These are phyloP conservation scores for Syrmaticus mikado DNA, from an alignment of 2,113 vertebrate genomes.

Conservation along the genomic window DNA sequence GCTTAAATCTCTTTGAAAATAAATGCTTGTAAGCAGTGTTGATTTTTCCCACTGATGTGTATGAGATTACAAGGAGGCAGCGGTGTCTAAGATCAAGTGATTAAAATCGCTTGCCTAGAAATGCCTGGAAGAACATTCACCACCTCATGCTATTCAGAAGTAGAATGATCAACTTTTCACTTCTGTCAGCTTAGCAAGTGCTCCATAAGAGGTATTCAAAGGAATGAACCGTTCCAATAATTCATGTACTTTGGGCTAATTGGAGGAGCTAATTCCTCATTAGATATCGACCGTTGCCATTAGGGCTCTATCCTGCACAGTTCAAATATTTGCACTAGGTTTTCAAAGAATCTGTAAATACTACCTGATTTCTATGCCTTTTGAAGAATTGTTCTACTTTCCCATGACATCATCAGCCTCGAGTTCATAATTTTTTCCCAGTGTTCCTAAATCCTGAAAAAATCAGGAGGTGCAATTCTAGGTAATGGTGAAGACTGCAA, in stretches of 20 bases:
- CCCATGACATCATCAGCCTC: neutral
- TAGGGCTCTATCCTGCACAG: neutral
- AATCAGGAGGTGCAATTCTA: neutral
- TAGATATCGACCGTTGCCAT: neutral
- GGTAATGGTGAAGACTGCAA: neutral
- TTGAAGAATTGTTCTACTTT: neutral
- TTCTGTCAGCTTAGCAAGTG: neutral
- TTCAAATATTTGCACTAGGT: neutral
- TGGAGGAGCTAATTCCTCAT: neutral
- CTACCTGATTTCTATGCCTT: neutral
- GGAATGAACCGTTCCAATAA: neutral
- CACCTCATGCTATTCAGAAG: neutral
- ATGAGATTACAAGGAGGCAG: neutral
- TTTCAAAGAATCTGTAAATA: neutral
- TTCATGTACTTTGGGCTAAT: neutral
- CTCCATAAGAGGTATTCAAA: neutral
- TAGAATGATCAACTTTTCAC: constrained; percentile 2
- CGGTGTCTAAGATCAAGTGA: neutral
- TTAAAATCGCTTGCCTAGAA: neutral
- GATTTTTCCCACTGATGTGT: neutral
- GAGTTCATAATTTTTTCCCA: neutral
- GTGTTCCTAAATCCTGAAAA: neutral
- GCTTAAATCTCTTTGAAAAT: neutral
- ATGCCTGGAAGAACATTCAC: neutral
- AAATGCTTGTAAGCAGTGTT: neutral